A percentile compares a stretch with the other conserved stretches of the same genome.
Evolutionary conservation across 2,113 vertebrate species (phyloP).

Genomic region (Haemorhous mexicanus): DNA sequence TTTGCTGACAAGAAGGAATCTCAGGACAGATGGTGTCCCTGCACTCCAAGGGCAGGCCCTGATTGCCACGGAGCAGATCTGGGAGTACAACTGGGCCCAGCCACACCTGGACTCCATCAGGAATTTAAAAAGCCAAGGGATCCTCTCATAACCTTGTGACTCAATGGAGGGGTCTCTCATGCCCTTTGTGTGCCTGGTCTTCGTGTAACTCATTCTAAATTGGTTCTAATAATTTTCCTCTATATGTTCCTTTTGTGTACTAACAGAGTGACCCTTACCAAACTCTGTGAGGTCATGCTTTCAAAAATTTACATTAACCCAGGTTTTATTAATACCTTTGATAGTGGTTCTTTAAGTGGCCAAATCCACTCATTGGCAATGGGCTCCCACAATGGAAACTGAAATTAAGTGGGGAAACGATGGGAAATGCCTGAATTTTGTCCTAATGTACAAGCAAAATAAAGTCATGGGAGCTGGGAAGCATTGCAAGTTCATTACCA

Average conservation of each 20-base stretch:
- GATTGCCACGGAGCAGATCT: not conserved
- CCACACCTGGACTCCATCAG: not conserved
- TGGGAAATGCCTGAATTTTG: not conserved
- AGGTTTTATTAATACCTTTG: not conserved
- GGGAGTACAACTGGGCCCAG: accelerated
- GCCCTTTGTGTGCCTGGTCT: not conserved
- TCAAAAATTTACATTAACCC: not conserved
- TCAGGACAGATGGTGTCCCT: not conserved
- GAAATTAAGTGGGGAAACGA: not conserved
- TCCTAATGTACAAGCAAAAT: not conserved
- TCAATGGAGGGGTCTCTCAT: not conserved
- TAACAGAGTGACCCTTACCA: not conserved
- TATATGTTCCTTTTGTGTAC: not conserved
- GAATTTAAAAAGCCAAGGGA: not conserved
- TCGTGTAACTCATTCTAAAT: not conserved
- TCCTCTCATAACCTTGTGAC: not conserved
- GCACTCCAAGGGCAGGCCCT: not conserved
- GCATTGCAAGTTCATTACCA: not conserved
- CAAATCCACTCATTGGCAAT: not conserved
- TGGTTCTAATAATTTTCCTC: not conserved
- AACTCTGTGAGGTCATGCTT: not conserved
- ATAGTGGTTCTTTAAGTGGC: not conserved
- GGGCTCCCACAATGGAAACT: not conserved
- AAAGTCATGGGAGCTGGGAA: not conserved
- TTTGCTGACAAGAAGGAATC: not conserved